Conservation (phyloP, 2,113 vertebrate species). For the Astur gentilis region DNA sequence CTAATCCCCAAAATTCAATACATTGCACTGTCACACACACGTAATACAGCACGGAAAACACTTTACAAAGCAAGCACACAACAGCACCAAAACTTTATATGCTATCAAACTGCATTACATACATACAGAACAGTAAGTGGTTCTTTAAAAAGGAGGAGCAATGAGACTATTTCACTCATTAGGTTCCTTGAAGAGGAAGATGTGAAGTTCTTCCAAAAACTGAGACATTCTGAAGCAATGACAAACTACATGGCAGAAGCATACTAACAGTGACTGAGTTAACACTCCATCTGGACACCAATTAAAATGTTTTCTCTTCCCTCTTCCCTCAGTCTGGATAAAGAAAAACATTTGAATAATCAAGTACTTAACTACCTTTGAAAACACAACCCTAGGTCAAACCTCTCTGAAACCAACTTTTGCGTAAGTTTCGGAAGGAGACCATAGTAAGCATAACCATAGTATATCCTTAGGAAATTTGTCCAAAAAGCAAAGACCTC, state of each 20-base stretch:
- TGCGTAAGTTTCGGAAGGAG: not conserved
- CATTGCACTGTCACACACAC: not conserved
- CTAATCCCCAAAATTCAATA: conserved; percentile 45
- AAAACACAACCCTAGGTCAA: not conserved
- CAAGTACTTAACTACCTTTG: not conserved
- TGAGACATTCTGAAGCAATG: not conserved
- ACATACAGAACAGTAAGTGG: not conserved
- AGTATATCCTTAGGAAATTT: not conserved
- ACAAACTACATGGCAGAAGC: not conserved
- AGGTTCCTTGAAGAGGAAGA: not conserved
- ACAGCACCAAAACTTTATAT: not conserved
- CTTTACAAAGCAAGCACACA: not conserved
- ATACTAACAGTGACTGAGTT: not conserved
- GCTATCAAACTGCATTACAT: not conserved
- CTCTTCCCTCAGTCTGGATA: not conserved
- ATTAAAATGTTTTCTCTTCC: not conserved
- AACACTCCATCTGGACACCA: not conserved
- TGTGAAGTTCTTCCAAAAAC: not conserved
- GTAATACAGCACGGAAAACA: not conserved
- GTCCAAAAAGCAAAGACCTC: not conserved
- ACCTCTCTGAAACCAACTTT: not conserved
- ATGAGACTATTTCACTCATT: not conserved
- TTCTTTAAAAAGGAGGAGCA: not conserved
- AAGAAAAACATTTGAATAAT: not conserved
- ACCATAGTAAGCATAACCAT: not conserved